phyloP scores from a whole-genome alignment of 2,113 vertebrate genomes.

The Dicrurus megarhynchus region DNA sequence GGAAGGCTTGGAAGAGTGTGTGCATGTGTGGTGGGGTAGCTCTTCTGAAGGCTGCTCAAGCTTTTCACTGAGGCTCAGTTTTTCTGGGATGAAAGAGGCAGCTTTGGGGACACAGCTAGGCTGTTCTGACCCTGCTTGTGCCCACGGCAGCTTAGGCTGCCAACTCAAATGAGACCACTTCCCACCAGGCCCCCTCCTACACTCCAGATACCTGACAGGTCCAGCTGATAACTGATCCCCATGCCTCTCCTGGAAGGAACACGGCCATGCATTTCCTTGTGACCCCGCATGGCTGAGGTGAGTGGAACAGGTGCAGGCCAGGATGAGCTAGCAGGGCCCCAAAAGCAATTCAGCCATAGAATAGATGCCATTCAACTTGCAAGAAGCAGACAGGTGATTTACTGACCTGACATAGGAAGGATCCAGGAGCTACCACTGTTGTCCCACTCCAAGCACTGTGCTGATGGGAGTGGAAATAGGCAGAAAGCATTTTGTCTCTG shows the following conservation, averaged over 20 bases:
- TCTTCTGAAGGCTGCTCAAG: not conserved
- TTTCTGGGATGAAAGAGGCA: rapidly evolving
- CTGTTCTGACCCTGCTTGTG: not conserved
- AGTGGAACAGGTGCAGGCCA: not conserved
- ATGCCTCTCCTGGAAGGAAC: not conserved
- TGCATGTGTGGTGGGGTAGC: not conserved
- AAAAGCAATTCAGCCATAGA: not conserved
- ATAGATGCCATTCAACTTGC: not conserved
- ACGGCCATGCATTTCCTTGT: not conserved
- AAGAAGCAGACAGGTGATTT: not conserved
- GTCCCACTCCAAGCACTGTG: not conserved
- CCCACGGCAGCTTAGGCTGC: not conserved
- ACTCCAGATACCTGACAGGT: not conserved
- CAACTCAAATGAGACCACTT: not conserved
- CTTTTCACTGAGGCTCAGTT: rapidly evolving
- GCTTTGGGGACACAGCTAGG: not conserved
- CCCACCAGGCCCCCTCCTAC: not conserved
- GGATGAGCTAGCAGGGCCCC: not conserved
- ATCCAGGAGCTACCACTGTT: not conserved
- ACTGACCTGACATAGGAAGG: not conserved
- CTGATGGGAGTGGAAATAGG: not conserved
- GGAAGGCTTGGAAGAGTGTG: not conserved
- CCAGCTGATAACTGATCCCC: not conserved
- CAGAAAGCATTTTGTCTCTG: not conserved
- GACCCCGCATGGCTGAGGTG: not conserved